A percentile compares a stretch with the other conserved stretches of the same genome.
These are phyloP conservation scores for Conus ventricosus DNA, from an alignment of 1,140 invertebrate genomes.

Conservation along the genomic window DNA sequence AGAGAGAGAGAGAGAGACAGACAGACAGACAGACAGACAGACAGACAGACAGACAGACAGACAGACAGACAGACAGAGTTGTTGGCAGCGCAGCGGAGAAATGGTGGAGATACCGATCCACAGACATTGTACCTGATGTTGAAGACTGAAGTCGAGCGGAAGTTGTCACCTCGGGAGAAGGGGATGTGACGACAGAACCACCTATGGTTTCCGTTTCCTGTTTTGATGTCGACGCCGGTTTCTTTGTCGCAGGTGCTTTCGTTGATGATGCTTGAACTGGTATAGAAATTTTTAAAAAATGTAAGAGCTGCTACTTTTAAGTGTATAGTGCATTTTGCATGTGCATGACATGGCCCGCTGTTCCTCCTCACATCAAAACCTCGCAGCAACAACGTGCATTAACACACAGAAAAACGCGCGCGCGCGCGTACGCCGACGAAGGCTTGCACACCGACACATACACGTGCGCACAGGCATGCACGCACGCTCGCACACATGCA, in stretches of 20 bases:
- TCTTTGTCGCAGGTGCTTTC: neutral
- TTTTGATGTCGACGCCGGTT: neutral
- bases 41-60: neutral
- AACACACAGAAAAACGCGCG: too few species aligned
- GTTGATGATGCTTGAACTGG: too few species aligned
- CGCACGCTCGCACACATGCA: too few species aligned
- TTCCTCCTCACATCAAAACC: too few species aligned
- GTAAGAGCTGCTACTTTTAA: too few species aligned
- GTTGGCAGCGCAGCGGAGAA: neutral
- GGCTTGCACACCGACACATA: too few species aligned
- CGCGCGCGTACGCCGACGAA: too few species aligned
- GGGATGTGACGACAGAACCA: neutral
- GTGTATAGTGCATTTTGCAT: too few species aligned
- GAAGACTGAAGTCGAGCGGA: neutral
- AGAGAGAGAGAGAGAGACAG: neutral
- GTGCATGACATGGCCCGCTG: too few species aligned
- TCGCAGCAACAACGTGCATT: too few species aligned
- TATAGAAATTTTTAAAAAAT: too few species aligned
- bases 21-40: neutral
- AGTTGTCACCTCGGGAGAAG: neutral
- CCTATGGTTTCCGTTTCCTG: neutral
- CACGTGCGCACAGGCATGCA: too few species aligned
- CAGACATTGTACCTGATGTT: neutral
- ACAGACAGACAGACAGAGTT: neutral
- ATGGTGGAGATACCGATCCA: neutral